phyloP scores from a whole-genome alignment of 1,140 invertebrate genomes.

The Drosophila quadrilineata region DNA sequence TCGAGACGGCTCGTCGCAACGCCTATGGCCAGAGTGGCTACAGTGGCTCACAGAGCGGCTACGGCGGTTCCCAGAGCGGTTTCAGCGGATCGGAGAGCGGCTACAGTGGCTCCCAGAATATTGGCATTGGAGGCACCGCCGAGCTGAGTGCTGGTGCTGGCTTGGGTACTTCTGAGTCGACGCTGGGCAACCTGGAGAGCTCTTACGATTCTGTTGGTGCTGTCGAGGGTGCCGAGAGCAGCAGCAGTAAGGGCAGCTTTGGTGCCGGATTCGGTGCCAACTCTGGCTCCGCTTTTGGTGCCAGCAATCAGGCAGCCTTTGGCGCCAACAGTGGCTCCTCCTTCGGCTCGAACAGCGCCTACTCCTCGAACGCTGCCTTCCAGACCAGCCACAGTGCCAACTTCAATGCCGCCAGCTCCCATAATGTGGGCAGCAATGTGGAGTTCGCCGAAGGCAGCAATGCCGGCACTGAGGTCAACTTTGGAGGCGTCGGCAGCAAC shows the following conservation, averaged over 20 bases:
- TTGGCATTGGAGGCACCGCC: slow-evolving; percentile 12
- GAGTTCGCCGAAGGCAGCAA: slow-evolving; percentile 53
- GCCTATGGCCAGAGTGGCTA: slow-evolving; percentile 26
- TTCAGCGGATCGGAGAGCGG: slow-evolving; percentile 8
- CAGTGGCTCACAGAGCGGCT: too few relatives aligned
- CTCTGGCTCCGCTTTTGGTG: slow-evolving; percentile 14
- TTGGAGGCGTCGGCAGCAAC: slow-evolving; percentile 31
- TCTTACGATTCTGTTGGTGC: slow-evolving; percentile 64
- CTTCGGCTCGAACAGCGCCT: slow-evolving; percentile 53
- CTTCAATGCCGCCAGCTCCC: slow-evolving; percentile 49
- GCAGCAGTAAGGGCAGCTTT: slow-evolving; percentile 2
- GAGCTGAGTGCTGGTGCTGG: too few relatives aligned
- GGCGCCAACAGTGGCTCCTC: slow-evolving; percentile 30
- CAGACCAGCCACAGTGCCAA: slow-evolving; percentile 47
- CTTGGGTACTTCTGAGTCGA: too few relatives aligned
- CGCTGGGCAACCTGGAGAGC: slow-evolving; percentile 60
- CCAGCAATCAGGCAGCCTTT: slow-evolving; percentile 27
- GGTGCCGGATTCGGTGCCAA: slow-evolving; percentile 9
- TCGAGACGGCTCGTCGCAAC: slow-evolving; percentile 60
- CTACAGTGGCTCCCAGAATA: slow-evolving; percentile 5
- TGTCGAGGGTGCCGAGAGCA: slow-evolving; percentile 31
- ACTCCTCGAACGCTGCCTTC: slow-evolving; percentile 55
- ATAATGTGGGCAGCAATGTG: slow-evolving; percentile 57
- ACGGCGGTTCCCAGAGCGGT: slow-evolving; percentile 5
- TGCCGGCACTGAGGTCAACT: slow-evolving; percentile 58